Base-by-base conservation (phyloP, 2,797 vertebrate species). In the Melanogrammus aeglefinus region DNA sequence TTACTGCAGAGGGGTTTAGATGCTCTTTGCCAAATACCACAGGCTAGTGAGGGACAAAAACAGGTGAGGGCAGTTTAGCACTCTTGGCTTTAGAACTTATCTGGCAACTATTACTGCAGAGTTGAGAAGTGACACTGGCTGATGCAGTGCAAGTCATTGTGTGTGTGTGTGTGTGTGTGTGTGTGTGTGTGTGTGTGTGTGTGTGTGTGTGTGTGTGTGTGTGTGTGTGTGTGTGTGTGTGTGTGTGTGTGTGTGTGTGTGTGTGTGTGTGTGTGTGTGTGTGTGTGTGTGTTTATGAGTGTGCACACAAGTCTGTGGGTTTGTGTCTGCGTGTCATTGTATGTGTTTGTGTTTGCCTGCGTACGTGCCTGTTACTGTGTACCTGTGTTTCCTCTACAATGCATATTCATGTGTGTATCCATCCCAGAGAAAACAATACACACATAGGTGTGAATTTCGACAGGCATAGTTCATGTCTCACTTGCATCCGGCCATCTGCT, bases 121-220 rank as follows among this genome's bases (percentile, higher is more conserved):
- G 8, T 21, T 24, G 10, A 70, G 77, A 91, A 92, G 86, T 88
- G 90, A 88, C 91, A 90, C 88, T 79, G 76, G 81, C 92, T 92
- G 90, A 88, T 92, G 90, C 63, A 72, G n/a, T 2, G 9, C 6
- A 21, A 57, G 16, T 36, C 12, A 31, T 41, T 74, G 72, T 36
- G 66, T 31, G 66, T 70, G 66, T 70, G 66, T 70, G 66, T 70
- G 66, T 29, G 66, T 31, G 66, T 29, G 66, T 29, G 24, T 70
- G 66, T 21, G 18, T 57, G 51, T 21, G 18, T 57, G 16, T 57
- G 51, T 57, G 51, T 18, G 12, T 57, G 16, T 57, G 51, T 57
- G 18, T 57, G 66, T 74, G 18, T 31, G 77, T 35, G 75, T 73
- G 72, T n/a, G 24, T 29, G 66, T 29, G 66, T 70, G 24, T 29